Conservation (phyloP, 64 coral and sea anemone species). For the Stylophora pistillata region DNA sequence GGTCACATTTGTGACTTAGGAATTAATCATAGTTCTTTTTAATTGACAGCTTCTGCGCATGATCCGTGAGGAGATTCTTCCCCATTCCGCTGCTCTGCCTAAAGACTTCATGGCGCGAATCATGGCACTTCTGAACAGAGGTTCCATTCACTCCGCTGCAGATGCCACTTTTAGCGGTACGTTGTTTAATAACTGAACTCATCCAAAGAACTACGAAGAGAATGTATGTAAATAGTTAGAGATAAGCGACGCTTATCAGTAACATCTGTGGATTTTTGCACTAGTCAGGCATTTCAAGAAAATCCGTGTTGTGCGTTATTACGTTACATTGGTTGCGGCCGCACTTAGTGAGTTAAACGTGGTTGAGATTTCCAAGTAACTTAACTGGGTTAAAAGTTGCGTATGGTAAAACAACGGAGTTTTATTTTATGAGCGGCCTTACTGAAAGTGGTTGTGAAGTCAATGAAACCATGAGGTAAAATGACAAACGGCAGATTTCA, state of each 20-base stretch:
- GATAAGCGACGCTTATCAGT: neutral
- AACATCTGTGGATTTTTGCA: neutral
- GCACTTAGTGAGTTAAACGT: too few relatives aligned
- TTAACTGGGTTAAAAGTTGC: too few relatives aligned
- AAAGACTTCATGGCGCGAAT: slow-evolving; percentile 94
- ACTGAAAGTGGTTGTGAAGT: too few relatives aligned
- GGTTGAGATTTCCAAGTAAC: too few relatives aligned
- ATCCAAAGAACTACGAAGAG: neutral
- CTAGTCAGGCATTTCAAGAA: neutral
- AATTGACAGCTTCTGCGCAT: slow-evolving; percentile 72
- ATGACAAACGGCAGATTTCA: too few relatives aligned
- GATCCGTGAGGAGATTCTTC: slow-evolving; percentile 93
- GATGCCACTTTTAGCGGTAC: slow-evolving; percentile 94
- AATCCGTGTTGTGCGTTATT: too few relatives aligned
- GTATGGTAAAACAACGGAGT: too few relatives aligned
- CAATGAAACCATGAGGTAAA: too few relatives aligned
- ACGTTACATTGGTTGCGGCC: too few relatives aligned
- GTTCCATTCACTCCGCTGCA: slow-evolving; percentile 96
- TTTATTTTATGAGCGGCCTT: too few relatives aligned
- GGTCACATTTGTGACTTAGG: neutral
- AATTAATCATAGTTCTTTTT: neutral
- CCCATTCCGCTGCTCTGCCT: slow-evolving; percentile 81
- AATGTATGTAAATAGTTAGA: neutral
- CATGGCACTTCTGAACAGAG: slow-evolving; percentile 93
- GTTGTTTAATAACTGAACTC: neutral